These are phyloP conservation scores for Leptodactylus fallax DNA, from an alignment of 2,797 vertebrate species.

Conservation along the genomic window DNA sequence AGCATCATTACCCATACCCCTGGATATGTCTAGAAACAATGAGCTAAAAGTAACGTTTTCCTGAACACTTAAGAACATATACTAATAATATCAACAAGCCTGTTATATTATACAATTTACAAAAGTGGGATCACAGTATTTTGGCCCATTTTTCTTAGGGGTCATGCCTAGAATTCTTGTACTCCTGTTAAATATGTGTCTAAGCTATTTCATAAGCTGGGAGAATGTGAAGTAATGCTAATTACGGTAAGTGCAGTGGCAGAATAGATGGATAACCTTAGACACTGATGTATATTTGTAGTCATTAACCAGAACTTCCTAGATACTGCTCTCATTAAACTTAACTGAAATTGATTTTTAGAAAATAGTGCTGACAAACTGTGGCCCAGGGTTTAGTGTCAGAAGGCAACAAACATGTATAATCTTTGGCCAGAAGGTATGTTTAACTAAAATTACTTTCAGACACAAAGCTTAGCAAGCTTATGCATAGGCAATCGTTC, in stretches of 20 bases:
- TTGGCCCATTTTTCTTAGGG: conserved; percentile 53
- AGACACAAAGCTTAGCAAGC: not conserved
- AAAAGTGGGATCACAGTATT: conserved; percentile 66
- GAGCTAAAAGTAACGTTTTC: conserved; percentile 70
- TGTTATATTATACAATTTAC: conserved; percentile 70
- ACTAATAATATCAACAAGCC: conserved; percentile 71
- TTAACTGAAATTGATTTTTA: conserved; percentile 58
- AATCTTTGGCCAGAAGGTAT: conserved; percentile 45
- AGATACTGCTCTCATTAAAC: conserved; percentile 56
- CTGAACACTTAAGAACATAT: conserved; percentile 66
- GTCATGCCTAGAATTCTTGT: conserved; percentile 65
- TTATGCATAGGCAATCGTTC: not conserved
- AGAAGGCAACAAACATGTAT: conserved; percentile 41
- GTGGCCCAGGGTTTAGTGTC: conserved; percentile 12
- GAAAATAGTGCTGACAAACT: conserved; percentile 52
- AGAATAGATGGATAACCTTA: conserved; percentile 56
- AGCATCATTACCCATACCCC: conserved; percentile 68
- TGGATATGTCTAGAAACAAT: conserved; percentile 66
- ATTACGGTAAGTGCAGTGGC: conserved; percentile 66
- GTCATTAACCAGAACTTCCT: conserved; percentile 58
- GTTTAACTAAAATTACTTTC: conserved; percentile 28
- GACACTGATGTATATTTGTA: conserved; percentile 38
- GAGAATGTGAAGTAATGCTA: conserved; percentile 66
- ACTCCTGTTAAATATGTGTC: conserved; percentile 63
- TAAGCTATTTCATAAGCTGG: conserved; percentile 51